Evolutionary conservation across 2,113 vertebrate genomes (phyloP), one percentile per base, ranked within the genome.

Genomic region (Brevimyrus niger): DNA sequence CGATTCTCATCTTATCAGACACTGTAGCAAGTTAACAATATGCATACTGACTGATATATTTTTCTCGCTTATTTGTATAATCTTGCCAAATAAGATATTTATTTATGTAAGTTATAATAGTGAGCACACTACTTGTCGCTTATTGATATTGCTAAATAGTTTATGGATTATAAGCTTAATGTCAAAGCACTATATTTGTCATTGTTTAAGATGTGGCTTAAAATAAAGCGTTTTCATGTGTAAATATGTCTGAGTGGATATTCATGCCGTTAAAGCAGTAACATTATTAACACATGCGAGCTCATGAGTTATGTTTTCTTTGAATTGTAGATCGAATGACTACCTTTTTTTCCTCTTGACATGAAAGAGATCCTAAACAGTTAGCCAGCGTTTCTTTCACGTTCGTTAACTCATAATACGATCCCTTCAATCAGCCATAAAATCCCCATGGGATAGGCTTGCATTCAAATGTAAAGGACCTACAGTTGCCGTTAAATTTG

Each of bases 161-260:
- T 97, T 94, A 93, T 94, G 95, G 94, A 94, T 94, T 95, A 94
- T 91, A 90, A 96, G 94, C 93, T 96, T 94, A 91, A 96, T 92
- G 93, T 96, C 94, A 88, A 91, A 93, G 94, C 96, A 96, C 95
- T 96, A 94, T 95, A 94, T 91, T 93, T 95, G 94, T 96, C 93
- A 94, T 94, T 96, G 95, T 97, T 95, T 93, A 95, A 96, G 95
- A 94, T 95, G 93, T 96, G 92, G 95, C 95, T 97, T 47, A 96
- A 95, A 97, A 98, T 98, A 98, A 97, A 97, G 94, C 93, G 94
- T 94, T 95, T 94, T 93, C 92, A 93, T 96, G 93, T 94, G 92
- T 93, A 46, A 42, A 61, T 89, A 21, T 58, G 7, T 82, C 10
- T 86, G 19, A 47, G 83, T 13, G 83, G 42, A 21, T 17, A 50